Base-by-base conservation (phyloP, 2,113 vertebrate genomes). In the Argyrosomus japonicus region DNA sequence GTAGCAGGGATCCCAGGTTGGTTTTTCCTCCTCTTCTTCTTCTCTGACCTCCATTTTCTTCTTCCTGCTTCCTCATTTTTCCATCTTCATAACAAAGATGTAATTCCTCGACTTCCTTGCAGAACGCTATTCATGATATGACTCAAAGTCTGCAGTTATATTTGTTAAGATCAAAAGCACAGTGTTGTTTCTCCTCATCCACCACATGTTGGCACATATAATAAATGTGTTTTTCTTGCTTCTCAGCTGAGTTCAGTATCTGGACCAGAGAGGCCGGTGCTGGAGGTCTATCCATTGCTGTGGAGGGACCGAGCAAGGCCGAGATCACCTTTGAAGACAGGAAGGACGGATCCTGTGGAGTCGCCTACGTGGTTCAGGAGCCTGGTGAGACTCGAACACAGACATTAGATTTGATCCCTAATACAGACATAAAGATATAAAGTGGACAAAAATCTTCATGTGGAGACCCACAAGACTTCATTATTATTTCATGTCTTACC, bases 281-380 rank as follows among this genome's bases (percentile, higher is more conserved):
- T 0, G 97, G 97, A 5, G 97, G 97, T 73, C 92, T 98, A 25
- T 98, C 97, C 29, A 97, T 98, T 0, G 97, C 97, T 0, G 96
- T 98, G 18, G 97, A 98, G 74, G 97, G 97, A 0, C 97, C 97
- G 18, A 98, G 97, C 93, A 98, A 98, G 88, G 97, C 97, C 0
- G 97, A 98, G 90, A 98, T 98, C 75, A 95, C 95, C 32, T 98
- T 98, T 86, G 97, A 98, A 63, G 97, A 98, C 92, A 91, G 97
- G 57, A 98, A 98, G 81, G 97, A 98, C 0, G 97, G 97, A n/a
- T 98, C 97, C 53, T 98, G 97, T 13, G 97, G 97, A 0, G 97
- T 97, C 12, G 94, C 96, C 54, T 98, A 98, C 0, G 84, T 97
- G 4, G 97, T 98, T 5, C 97, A 97, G 78, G 97, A 98, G 79